Base-by-base conservation (phyloP, 2,113 vertebrate species). In the Penelope pileata region DNA sequence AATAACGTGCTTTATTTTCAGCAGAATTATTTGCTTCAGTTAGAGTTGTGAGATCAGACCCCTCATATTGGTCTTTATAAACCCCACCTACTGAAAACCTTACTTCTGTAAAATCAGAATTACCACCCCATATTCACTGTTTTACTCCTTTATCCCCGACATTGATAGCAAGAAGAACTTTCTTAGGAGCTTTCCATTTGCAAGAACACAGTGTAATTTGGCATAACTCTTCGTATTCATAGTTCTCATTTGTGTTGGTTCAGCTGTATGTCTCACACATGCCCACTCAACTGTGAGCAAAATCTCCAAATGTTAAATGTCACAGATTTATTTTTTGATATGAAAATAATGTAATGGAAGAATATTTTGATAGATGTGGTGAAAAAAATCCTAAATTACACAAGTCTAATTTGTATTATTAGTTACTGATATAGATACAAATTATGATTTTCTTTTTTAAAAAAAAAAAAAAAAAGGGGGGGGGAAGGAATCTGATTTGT, bases 151-250 rank as follows among this genome's bases (percentile, higher is more conserved):
- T 88, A 50, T 90, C 34, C 15, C 32, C 56, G 29, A n/a, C 73
- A 26, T n/a, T 84, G 42, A 83, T 80, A 26, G 66, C 42, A 66
- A 93, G 89, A 82, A 23, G 18, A 69, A 74, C 27, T 72, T 88
- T 68, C 62, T 92, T 70, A 32, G 88, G 88, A 90, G 78, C 42
- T 64, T 80, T 59, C 90, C 38, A 22, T 94, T 89, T 16, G 29
- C 67, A 95, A 94, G 95, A 92, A 93, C 85, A 70, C 74, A 67
- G 67, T 93, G 90, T 96, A 59, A 93, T 94, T 95, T 95, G 94
- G 91, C 95, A 88, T 45, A 82, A 73, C 16, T 87, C 86, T 85
- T 66, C 56, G 8, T n/a, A 47, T 85, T 66, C 56, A 9, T n/a
- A 47, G 88, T 60, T 87, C 86, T 85, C 70, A 3, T 84, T 93